These are phyloP conservation scores for Solenopsis fugax DNA, from an alignment of 1,140 invertebrate genomes.

Conservation along the genomic window DNA sequence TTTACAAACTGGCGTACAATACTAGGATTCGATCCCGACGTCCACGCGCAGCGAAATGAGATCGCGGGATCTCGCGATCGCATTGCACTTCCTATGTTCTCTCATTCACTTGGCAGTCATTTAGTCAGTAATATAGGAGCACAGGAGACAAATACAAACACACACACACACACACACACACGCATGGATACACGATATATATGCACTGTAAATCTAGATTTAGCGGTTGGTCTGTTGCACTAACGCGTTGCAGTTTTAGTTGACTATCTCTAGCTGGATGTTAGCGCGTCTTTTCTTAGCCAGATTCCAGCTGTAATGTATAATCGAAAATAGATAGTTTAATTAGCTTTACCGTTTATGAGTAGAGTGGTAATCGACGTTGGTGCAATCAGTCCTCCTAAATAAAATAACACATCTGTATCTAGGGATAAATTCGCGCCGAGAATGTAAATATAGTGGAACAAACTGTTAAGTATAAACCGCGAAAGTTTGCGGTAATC, in stretches of 20 bases:
- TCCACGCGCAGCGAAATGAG: background rate
- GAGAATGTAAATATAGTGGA: conserved; percentile 9
- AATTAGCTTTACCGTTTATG: background rate
- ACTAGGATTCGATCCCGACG: background rate
- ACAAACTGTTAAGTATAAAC: background rate
- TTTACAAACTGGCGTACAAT: conserved; percentile 68
- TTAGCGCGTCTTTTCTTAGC: background rate
- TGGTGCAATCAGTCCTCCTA: conserved; percentile 25
- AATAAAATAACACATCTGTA: conserved; percentile 20
- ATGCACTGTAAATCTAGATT: conserved; percentile 1
- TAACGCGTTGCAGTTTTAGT: conserved; percentile 16
- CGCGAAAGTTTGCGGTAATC: conserved; percentile 22
- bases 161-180: background rate
- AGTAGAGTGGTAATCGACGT: background rate
- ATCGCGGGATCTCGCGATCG: background rate
- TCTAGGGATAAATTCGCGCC: conserved; percentile 17
- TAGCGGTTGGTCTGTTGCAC: conserved; percentile 38
- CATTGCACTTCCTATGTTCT: conserved; percentile 30
- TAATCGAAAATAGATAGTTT: background rate
- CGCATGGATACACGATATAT: background rate
- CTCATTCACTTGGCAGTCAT: background rate
- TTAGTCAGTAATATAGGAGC: background rate
- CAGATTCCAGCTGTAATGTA: background rate
- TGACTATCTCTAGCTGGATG: conserved; percentile 20
- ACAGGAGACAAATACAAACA: background rate